Conservation (phyloP, 2,113 vertebrate species). For the Serinus canaria region DNA sequence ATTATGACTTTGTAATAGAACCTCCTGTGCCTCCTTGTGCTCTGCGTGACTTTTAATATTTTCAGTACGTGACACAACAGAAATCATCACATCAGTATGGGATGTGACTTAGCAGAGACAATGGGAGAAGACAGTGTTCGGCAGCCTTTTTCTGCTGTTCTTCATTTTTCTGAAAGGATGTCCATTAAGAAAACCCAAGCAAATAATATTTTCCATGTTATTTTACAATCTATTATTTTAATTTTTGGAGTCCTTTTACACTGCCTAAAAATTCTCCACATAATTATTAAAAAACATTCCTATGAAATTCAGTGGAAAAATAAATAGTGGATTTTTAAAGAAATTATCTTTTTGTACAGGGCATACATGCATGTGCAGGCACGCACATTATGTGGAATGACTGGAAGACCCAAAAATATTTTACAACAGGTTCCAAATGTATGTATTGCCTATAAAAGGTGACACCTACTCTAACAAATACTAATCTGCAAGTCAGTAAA, state of each 20-base stretch:
- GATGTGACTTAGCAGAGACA: background rate
- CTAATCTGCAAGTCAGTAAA: background rate
- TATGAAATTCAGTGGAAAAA: background rate
- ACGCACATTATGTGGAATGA: background rate
- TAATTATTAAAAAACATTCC: background rate
- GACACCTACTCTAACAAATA: background rate
- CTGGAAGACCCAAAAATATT: background rate
- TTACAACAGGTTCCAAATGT: background rate
- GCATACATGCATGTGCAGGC: fast-evolving
- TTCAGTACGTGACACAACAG: background rate
- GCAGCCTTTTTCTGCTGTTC: background rate
- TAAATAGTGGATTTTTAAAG: background rate
- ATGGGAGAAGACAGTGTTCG: background rate
- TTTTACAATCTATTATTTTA: background rate
- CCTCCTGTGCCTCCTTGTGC: background rate
- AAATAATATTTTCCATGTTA: background rate
- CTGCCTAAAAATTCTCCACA: background rate
- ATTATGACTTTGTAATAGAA: background rate
- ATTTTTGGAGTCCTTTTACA: background rate
- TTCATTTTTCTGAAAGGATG: background rate
- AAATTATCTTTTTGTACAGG: background rate
- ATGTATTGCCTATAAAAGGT: background rate
- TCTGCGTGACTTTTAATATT: background rate
- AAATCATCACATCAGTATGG: background rate
- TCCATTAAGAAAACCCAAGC: background rate